Percentiles rank a stretch among this genome's conserved stretches.
Conservation (phyloP, 2,797 vertebrate species). For the Crenichthys baileyi region DNA sequence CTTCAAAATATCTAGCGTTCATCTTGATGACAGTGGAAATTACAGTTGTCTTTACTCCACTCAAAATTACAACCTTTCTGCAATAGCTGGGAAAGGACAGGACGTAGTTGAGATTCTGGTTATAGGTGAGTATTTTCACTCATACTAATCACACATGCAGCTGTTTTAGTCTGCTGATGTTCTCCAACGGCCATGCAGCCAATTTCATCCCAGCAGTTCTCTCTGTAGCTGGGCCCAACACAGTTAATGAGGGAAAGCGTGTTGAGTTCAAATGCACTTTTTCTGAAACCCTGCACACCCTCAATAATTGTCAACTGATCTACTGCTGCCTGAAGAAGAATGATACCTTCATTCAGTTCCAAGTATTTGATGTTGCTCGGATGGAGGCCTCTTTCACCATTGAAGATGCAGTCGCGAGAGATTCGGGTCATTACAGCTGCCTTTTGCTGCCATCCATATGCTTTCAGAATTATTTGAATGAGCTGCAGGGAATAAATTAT, state of each 20-base stretch:
- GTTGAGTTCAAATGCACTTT: conserved; percentile 46
- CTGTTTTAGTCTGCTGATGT: conserved; percentile 11
- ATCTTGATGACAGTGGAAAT: conserved; percentile 34
- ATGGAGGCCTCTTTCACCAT: conserved; percentile 22
- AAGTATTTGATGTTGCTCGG: conserved; percentile 28
- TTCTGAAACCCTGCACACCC: conserved; percentile 24
- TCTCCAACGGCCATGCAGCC: conserved; percentile 32
- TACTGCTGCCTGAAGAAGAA: conserved; percentile 51
- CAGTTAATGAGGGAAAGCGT: neutral
- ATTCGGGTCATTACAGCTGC: conserved; percentile 57
- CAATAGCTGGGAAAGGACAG: neutral
- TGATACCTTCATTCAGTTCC: conserved; percentile 17
- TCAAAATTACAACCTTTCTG: fast-evolving
- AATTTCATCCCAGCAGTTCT: conserved; percentile 30
- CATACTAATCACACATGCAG: neutral
- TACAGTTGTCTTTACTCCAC: conserved; percentile 43
- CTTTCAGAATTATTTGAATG: neutral
- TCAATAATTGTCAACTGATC: conserved; percentile 28
- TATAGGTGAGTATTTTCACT: conserved; percentile 15
- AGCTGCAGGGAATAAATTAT: neutral
- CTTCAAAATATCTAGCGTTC: neutral
- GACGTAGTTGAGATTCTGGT: conserved; percentile 40
- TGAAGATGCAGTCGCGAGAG: neutral
- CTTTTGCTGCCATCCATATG: conserved; percentile 49
- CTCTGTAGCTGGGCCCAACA: neutral